Evolutionary conservation across 2,113 vertebrate genomes (phyloP).

Genomic region (Trematomus loennbergii): DNA sequence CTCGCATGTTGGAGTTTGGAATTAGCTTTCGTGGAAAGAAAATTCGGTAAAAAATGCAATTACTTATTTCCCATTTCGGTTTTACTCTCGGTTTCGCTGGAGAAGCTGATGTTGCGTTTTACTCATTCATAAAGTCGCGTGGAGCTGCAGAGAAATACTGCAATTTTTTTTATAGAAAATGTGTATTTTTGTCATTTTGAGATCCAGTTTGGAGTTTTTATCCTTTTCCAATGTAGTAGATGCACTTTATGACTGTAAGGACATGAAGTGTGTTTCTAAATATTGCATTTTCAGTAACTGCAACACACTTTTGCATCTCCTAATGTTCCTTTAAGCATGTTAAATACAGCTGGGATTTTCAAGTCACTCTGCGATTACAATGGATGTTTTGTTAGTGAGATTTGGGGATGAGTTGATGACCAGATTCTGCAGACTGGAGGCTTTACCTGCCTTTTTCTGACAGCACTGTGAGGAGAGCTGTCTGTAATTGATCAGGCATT

Average conservation of each 20-base stretch:
- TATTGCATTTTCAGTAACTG: neutral
- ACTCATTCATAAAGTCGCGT: slow-evolving; percentile 78
- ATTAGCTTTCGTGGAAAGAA: slow-evolving; percentile 3
- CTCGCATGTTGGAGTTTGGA: neutral
- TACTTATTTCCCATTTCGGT: slow-evolving; percentile 4
- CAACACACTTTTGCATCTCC: neutral
- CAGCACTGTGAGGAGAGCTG: slow-evolving; percentile 33
- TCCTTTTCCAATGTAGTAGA: neutral
- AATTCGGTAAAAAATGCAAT: neutral
- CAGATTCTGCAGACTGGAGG: neutral
- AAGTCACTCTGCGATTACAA: neutral
- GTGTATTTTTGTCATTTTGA: slow-evolving; percentile 10
- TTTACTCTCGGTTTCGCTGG: slow-evolving; percentile 23
- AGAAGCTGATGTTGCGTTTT: slow-evolving; percentile 47
- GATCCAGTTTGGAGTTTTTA: neutral
- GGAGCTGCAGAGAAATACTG: slow-evolving; percentile 28
- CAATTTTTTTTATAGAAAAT: slow-evolving; percentile 9
- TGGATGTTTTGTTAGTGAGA: neutral
- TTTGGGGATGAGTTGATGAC: neutral
- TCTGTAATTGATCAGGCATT: slow-evolving; percentile 63
- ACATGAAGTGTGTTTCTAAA: neutral
- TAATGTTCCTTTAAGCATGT: neutral
- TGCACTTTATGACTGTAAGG: neutral
- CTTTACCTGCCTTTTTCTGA: slow-evolving; percentile 48
- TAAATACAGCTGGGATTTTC: neutral